Evolutionary conservation across 2,113 vertebrate genomes (phyloP).

Genomic region (Heterochromis multidens): DNA sequence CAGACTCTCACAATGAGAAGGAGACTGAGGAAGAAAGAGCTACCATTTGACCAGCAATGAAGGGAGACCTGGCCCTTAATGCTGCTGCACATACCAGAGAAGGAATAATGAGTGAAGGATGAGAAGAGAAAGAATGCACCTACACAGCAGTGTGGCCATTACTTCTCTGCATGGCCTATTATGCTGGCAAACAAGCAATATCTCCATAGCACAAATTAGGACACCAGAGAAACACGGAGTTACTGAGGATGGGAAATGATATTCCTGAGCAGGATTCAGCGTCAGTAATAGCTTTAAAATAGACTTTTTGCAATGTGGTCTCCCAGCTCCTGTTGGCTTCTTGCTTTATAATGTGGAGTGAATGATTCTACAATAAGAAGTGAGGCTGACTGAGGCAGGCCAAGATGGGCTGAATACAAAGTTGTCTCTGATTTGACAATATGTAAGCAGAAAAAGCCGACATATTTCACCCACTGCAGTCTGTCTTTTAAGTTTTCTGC

Average conservation of each 20-base stretch:
- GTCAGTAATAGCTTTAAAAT: constrained; percentile 47
- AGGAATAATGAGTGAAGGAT: constrained; percentile 51
- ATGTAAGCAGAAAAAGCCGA: background rate
- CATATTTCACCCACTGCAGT: background rate
- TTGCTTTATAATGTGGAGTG: background rate
- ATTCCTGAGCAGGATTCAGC: constrained; percentile 24
- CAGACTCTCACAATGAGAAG: constrained; percentile 27
- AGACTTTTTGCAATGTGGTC: constrained; percentile 8
- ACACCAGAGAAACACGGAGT: constrained; percentile 33
- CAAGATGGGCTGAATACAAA: background rate
- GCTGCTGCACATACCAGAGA: background rate
- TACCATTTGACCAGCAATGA: constrained; percentile 22
- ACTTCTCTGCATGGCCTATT: constrained; percentile 43
- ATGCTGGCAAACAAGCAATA: constrained; percentile 51
- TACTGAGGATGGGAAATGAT: constrained; percentile 23
- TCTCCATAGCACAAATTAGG: constrained; percentile 47
- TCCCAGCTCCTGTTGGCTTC: background rate
- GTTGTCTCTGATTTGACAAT: background rate
- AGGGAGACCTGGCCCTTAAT: constrained; percentile 3
- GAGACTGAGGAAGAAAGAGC: constrained; percentile 1
- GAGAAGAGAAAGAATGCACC: constrained; percentile 4
- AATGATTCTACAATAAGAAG: background rate
- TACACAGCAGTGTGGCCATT: constrained; percentile 15
- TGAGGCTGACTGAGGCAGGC: background rate
- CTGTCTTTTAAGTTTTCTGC: background rate